A percentile compares a stretch with the other conserved stretches of the same genome.
These are phyloP conservation scores for Mylabris sibirica DNA, from an alignment of 2,888 invertebrate genomes.

Conservation along the genomic window DNA sequence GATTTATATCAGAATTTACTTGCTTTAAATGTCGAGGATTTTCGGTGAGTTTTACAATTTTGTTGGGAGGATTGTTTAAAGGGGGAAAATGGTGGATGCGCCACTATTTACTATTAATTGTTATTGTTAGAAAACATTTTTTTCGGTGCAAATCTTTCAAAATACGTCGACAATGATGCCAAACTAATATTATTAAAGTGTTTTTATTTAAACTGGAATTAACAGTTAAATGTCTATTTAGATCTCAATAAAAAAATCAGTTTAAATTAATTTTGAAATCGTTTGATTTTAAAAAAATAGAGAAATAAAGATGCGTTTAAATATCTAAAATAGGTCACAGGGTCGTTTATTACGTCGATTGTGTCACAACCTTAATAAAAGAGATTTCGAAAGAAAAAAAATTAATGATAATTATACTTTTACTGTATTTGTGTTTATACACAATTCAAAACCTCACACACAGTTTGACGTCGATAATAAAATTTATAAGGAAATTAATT, in stretches of 20 bases:
- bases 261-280: too few relatives aligned
- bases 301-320: not conserved
- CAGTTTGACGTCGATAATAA: constrained; percentile 7
- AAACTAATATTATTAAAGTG: not conserved
- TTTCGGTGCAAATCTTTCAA: not conserved
- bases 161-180: not conserved
- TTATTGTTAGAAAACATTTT: not conserved
- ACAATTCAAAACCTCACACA: not conserved
- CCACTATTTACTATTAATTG: not conserved
- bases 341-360: constrained; percentile 29
- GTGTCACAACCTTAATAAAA: constrained; percentile 18
- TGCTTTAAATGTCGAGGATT: constrained; percentile 56
- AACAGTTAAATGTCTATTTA: not conserved
- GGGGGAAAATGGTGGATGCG: constrained; percentile 4
- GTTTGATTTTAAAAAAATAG: not conserved
- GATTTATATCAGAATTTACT: constrained; percentile 58
- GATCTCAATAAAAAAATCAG: constrained; percentile 11
- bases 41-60: constrained; percentile 53
- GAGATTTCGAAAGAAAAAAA: not conserved
- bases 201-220: constrained; percentile 1
- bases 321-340: constrained; percentile 25
- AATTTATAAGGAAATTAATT: constrained; percentile 20
- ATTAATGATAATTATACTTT: not conserved
- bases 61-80: not conserved
- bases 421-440: not conserved